Base-by-base conservation (phyloP, 2,888 invertebrate species). In the Epinotia ramella region DNA sequence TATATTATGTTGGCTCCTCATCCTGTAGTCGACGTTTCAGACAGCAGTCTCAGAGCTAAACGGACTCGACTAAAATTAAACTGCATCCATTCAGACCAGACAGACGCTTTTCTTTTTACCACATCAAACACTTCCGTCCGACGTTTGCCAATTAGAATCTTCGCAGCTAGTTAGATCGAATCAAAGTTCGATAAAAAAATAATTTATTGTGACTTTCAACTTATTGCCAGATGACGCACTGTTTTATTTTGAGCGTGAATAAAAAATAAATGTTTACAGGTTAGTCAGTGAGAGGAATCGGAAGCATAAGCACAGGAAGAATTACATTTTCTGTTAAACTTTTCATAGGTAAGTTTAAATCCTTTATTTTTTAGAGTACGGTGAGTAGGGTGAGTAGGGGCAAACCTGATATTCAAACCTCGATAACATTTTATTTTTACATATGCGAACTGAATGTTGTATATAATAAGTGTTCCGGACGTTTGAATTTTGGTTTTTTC, bases 141-240 rank as follows among this genome's bases (percentile, higher is more conserved):
- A 67, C 53, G 62, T 13, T 57, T 71, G 76, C 76, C 76, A 76
- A 76, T 72, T 67, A 67, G 63, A 72, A 72, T 72, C 46, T 66
- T 76, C 76, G 67, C 76, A 76, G 70, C 66, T 76, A 76, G 72
- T 76, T 72, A 67, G 72, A 76, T 76, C 76, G 76, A 76, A 72
- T 75, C 60, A 71, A 75, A 59, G 60, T 64, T 75, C 40, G 44
- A 44, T 75, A 71, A 71, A 46, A 70, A 67, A 76, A 20, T n/a
- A 62, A 76, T 71, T 57, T 28, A 62, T 57, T 33, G n/a, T 13
- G 71, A 63, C 71, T 76, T 71, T 76, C 66, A 72, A 76, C 62
- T 62, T 67, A 67, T 12, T 66, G 62, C 62, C 71, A 67, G 57
- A 72, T 76, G 74, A 70, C 69, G 74, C 57, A 64, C 57, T 69